phyloP scores from a whole-genome alignment of 2,113 vertebrate genomes.

The Polypterus bichir region DNA sequence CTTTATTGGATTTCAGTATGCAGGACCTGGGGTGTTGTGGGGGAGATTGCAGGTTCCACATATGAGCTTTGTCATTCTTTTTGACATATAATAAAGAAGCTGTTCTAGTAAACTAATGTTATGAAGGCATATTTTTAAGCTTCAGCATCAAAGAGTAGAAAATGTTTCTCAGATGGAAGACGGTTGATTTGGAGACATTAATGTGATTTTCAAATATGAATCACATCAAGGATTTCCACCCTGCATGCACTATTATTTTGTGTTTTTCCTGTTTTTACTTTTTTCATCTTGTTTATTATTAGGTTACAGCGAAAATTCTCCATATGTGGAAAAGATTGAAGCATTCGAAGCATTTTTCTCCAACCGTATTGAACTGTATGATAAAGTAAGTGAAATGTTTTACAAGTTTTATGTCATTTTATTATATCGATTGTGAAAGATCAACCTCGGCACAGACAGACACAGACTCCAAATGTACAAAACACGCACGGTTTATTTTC shows the following conservation, averaged over 20 bases:
- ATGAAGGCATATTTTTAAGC: too few species aligned
- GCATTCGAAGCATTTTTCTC: conserved; percentile 84
- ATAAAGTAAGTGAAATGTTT: conserved; percentile 63
- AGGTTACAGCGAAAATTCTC: conserved; percentile 72
- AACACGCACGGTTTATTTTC: too few species aligned
- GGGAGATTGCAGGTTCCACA: background rate
- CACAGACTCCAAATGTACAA: background rate
- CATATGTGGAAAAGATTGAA: conserved; percentile 73
- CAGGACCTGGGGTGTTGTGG: too few species aligned
- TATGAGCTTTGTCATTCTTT: background rate
- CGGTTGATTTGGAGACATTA: too few species aligned
- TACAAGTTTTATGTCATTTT: background rate
- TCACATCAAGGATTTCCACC: background rate
- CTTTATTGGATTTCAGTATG: too few species aligned
- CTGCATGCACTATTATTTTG: conserved; percentile 4
- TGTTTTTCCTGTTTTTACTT: conserved; percentile 16
- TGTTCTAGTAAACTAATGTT: too few species aligned
- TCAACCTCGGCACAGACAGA: background rate
- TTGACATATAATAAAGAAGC: too few species aligned
- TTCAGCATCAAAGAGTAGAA: too few species aligned
- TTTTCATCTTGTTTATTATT: conserved; percentile 17
- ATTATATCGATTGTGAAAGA: background rate
- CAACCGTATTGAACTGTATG: conserved; percentile 73
- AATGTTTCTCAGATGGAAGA: too few species aligned
- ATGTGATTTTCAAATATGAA: too few species aligned